Evolutionary conservation across 2,113 vertebrate genomes (phyloP).

Genomic region (Meles meles): DNA sequence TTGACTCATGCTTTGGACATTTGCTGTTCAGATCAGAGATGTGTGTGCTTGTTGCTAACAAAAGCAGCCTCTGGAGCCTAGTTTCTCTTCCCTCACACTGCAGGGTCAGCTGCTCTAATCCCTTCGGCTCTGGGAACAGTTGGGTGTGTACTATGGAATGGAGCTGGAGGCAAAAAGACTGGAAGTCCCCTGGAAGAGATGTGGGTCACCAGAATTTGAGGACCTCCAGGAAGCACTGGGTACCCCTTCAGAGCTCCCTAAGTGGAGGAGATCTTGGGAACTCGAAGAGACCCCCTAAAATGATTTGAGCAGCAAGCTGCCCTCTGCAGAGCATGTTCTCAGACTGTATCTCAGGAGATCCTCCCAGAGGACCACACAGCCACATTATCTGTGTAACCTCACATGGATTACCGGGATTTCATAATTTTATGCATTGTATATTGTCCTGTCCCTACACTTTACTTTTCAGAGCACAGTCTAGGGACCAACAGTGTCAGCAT

Average conservation of each 20-base stretch:
- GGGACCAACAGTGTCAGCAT: neutral
- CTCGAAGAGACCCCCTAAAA: neutral
- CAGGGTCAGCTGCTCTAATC: neutral
- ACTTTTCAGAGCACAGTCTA: neutral
- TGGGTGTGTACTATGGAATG: neutral
- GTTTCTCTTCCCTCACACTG: neutral
- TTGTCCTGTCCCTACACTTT: neutral
- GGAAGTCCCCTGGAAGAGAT: neutral
- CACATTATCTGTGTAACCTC: neutral
- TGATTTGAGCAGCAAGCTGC: neutral
- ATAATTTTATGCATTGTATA: neutral
- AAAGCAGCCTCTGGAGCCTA: neutral
- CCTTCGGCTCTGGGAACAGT: neutral
- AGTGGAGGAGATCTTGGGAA: neutral
- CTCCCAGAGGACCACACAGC: neutral
- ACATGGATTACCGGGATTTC: neutral
- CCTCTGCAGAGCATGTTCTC: neutral
- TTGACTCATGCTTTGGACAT: conserved; percentile 28
- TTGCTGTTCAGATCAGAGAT: neutral
- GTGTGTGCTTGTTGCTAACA: neutral
- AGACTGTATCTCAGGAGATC: neutral
- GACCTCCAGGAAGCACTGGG: neutral
- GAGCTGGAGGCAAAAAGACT: neutral
- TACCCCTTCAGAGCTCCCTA: neutral
- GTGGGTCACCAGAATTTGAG: neutral